phyloP scores from a whole-genome alignment of 2,888 invertebrate species.

The Cantharis rufa region DNA sequence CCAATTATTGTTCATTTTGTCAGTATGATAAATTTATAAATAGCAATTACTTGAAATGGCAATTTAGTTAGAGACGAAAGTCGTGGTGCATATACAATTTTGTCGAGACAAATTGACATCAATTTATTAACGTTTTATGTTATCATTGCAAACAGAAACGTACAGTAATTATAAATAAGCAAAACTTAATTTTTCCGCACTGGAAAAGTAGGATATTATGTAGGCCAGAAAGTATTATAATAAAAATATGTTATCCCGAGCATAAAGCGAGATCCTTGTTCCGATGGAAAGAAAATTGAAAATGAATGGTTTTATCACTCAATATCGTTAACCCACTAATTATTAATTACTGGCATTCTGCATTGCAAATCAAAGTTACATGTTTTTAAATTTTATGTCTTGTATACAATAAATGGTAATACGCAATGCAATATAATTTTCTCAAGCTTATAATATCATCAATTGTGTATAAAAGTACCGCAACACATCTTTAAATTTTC shows the following conservation, averaged over 20 bases:
- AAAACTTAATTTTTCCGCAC: no score
- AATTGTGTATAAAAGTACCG: slow-evolving; percentile 6
- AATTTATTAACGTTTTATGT: neutral
- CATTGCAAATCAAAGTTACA: neutral
- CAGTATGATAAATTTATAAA: neutral
- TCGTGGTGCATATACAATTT: neutral
- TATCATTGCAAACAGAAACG: no score
- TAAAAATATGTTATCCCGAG: no score
- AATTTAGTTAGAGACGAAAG: neutral
- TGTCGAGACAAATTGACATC: neutral
- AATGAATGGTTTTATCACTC: no score
- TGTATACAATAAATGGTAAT: neutral
- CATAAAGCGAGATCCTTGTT: no score
- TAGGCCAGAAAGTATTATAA: no score
- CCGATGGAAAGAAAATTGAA: no score
- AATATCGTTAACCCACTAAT: neutral
- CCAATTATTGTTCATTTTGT: neutral
- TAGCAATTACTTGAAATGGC: neutral
- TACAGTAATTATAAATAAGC: neutral
- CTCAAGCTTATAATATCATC: slow-evolving; percentile 7
- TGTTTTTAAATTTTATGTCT: neutral
- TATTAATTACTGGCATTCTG: neutral
- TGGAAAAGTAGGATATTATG: no score
- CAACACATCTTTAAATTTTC: slow-evolving; percentile 9
- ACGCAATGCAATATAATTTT: slow-evolving; percentile 6